A percentile compares a stretch with the other conserved stretches of the same genome.
phyloP scores from a whole-genome alignment of 2,888 invertebrate species.

The Brenthis hecate region DNA sequence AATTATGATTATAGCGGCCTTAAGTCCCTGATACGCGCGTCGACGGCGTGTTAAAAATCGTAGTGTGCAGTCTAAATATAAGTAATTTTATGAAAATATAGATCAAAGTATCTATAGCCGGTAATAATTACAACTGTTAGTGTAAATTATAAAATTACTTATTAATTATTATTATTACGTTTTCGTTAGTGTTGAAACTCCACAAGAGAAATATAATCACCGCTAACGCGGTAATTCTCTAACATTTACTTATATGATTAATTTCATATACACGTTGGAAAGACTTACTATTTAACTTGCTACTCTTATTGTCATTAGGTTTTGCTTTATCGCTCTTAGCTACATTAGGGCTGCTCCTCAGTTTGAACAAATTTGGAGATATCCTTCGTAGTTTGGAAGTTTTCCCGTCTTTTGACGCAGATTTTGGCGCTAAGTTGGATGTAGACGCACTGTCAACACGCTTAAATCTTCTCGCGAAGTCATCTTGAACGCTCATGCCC shows the following conservation, averaged over 20 bases:
- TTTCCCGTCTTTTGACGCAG: slow-evolving; percentile 51
- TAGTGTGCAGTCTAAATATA: no score
- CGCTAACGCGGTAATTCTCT: no score
- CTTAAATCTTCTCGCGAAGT: slow-evolving; percentile 53
- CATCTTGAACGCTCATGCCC: slow-evolving; percentile 51
- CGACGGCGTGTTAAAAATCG: no score
- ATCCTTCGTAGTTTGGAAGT: slow-evolving; percentile 57
- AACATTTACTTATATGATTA: neutral
- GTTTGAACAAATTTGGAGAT: slow-evolving; percentile 65
- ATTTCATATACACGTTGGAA: neutral
- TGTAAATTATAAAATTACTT: no score
- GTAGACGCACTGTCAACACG: slow-evolving; percentile 66
- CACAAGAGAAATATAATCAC: no score
- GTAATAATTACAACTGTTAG: no score
- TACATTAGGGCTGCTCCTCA: slow-evolving; percentile 47
- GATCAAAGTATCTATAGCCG: no score
- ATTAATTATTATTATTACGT: neutral
- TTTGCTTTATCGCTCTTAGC: slow-evolving; percentile 50
- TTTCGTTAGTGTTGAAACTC: no score
- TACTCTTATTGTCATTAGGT: slow-evolving; percentile 46
- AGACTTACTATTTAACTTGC: slow-evolving; percentile 62
- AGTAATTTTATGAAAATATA: no score
- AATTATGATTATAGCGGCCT: no score
- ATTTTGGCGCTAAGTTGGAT: slow-evolving; percentile 54
- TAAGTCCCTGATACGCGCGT: no score